Base-by-base conservation (phyloP, 2,888 invertebrate species). In the Pollenia amentaria region DNA sequence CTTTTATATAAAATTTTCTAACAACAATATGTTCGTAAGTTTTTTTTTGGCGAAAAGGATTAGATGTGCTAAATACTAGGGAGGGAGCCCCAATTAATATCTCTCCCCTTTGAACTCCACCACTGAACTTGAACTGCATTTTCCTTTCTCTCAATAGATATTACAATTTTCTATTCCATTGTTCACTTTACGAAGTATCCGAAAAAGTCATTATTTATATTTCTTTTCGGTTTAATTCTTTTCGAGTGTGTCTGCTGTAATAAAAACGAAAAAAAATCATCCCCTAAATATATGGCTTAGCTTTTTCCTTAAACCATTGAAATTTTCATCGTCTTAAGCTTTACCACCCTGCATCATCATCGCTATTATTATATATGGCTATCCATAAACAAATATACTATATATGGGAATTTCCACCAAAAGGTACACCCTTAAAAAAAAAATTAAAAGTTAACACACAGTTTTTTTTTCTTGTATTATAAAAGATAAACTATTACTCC, bases 141-240 rank as follows among this genome's bases (percentile, higher is more conserved):
- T 77, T 21, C 38, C 14, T 64, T 7, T 57, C 0, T 9, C n/a
- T 21, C 14, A 53, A 21, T 73, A 29, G 38, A 12, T 70, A 38
- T 77, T 46, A 53, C 48, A 78, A 38, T 69, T 82, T 73, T 60
- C 60, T 55, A 42, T 46, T 40, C 42, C 53, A 67, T 51, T 76
- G 48, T 85, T 65, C 53, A 62, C 65, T 8, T 57, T 11, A 3
- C 7, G 16, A 29, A 57, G 40, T 53, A 62, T 42, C 69, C 51
- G 12, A 78, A 69, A 85, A 82, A 82, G 78, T 85, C 85, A 82
- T 85, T 78, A 82, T 64, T 85, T 85, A 82, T 85, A 78, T 70
- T 46, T 69, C 57, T 42, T 69, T 81, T 78, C 12, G 67, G 46
- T 67, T 72, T 72, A 77, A 44, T 57, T 48, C n/a, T 62, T 67